phyloP scores from a whole-genome alignment of 2,113 vertebrate species.

The Sakesphorus luctuosus region DNA sequence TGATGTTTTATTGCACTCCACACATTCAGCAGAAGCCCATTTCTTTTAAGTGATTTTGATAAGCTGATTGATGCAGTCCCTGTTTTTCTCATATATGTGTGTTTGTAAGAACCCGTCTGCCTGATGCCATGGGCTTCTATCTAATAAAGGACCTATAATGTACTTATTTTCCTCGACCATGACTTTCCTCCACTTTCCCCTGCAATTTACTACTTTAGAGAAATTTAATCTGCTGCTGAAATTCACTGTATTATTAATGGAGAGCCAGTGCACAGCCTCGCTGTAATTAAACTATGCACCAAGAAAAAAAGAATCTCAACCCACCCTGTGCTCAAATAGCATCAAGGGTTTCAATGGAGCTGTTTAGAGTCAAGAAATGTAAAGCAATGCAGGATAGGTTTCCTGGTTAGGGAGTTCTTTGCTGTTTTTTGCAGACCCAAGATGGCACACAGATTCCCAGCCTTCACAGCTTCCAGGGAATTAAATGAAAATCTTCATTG shows the following conservation, averaged over 20 bases:
- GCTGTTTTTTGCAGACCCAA: neutral
- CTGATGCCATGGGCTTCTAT: slow-evolving; percentile 65
- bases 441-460: neutral
- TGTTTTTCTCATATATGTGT: slow-evolving; percentile 59
- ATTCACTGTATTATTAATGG: slow-evolving; percentile 86
- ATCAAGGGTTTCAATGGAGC: slow-evolving; percentile 14
- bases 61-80: slow-evolving; percentile 62
- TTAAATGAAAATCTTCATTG: neutral
- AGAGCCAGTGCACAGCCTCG: slow-evolving; percentile 65
- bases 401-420: neutral
- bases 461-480: neutral
- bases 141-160: slow-evolving; percentile 71
- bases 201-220: slow-evolving; percentile 75
- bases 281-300: slow-evolving; percentile 75
- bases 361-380: neutral
- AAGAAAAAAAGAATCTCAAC: neutral
- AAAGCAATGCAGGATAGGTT: neutral
- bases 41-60: slow-evolving; percentile 64
- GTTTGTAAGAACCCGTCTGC: slow-evolving; percentile 58
- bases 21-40: slow-evolving; percentile 47
- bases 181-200: slow-evolving; percentile 59
- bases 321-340: neutral
- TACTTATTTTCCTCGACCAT: slow-evolving; percentile 60
- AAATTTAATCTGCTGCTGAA: slow-evolving; percentile 85
- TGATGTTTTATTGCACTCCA: slow-evolving; percentile 65